Conservation (phyloP, 2,797 vertebrate genomes). For the Gobio occitaniae region DNA sequence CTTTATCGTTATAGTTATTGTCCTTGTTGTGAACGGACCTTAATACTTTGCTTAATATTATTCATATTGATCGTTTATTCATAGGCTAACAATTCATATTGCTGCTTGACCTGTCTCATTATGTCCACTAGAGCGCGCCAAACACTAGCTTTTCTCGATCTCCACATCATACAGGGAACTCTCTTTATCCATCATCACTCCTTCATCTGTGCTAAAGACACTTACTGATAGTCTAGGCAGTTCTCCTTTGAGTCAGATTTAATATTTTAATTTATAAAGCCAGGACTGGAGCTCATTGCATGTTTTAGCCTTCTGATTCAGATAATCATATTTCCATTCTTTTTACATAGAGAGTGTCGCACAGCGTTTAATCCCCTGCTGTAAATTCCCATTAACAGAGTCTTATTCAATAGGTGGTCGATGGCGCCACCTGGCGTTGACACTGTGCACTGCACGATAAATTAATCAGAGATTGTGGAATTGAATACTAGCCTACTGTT, state of each 20-base stretch:
- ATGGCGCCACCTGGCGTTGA: not conserved
- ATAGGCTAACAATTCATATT: not conserved
- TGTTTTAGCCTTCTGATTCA: not conserved
- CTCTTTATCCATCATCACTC: not conserved
- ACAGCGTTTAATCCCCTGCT: not conserved
- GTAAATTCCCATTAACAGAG: not conserved
- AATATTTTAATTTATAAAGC: too few relatives aligned
- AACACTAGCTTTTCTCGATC: not conserved
- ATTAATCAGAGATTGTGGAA: not conserved
- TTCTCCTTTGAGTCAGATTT: too few relatives aligned
- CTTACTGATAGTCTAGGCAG: not conserved
- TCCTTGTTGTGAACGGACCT: not conserved
- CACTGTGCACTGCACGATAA: not conserved
- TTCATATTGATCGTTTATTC: not conserved
- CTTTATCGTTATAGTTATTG: too few relatives aligned
- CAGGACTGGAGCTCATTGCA: not conserved
- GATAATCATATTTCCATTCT: not conserved
- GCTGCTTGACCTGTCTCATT: not conserved
- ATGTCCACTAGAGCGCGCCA: constrained; percentile 10
- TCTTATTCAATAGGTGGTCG: not conserved
- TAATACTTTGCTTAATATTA: not conserved
- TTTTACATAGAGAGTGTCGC: not conserved
- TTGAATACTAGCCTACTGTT: not conserved
- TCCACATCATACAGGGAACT: not conserved
- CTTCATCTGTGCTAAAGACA: not conserved